Evolutionary conservation across 2,797 vertebrate species (phyloP), one percentile per base, ranked within the genome.

Genomic region (Lates japonicus): DNA sequence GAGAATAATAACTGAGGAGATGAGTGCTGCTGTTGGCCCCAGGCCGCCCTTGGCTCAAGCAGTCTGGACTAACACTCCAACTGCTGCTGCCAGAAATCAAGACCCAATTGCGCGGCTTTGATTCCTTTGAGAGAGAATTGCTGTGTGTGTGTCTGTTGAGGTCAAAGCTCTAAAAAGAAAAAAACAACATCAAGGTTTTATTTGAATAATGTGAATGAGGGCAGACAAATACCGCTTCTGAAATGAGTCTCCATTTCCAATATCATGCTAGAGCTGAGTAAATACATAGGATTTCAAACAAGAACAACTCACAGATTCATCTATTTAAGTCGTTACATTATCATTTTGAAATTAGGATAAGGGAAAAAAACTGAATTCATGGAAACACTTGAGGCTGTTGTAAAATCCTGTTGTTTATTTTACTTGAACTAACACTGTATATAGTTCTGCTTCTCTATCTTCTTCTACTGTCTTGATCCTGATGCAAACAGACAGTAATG

Each of bases 41-140:
- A 75, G 70, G 74, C 48, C 22, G 29, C 70, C 41, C n/a, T n/a
- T n/a, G n/a, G 20, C 58, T 67, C 70, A 74, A 63, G 77, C 73
- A 83, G 85, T 80, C 78, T 35, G 78, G 72, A 83, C 48, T 61
- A 29, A 73, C 67, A 48, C 76, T 69, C 85, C 82, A 73, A 85
- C 79, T 37, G 86, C 84, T 84, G 86, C 81, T 93, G 91, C 91
- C 87, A 89, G 90, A 94, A 95, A 94, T 93, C 88, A 92, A 93
- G 81, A 90, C 67, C 80, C 66, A 60, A 69, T 62, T 16, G 80
- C 58, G 91, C 87, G 88, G 90, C 91, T 91, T 86, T 92, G 92
- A 87, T 88, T 88, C 77, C 44, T 62, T 51, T 10, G 51, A 78
- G 81, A 64, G 67, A 42, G 76, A 42, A n/a, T n/a, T 35, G 78